These are phyloP conservation scores for Drosophila grimshawi DNA, from an alignment of 1,140 invertebrate genomes.

Conservation along the genomic window DNA sequence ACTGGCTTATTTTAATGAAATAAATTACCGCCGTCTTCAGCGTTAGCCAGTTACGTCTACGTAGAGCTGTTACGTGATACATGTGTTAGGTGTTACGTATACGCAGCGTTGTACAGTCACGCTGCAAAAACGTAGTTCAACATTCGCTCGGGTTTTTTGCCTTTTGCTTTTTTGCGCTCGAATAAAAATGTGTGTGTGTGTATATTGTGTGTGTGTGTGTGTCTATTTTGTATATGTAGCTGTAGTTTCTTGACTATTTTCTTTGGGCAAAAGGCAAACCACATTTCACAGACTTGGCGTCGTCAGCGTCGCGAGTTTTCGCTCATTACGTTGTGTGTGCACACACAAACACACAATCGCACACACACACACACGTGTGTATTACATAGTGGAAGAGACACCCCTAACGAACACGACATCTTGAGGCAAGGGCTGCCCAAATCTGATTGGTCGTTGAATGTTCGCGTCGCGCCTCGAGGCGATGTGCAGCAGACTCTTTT, in stretches of 20 bases:
- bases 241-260: slow-evolving; percentile 18
- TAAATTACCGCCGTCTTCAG: slow-evolving; percentile 31
- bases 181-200: no score
- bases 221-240: background rate
- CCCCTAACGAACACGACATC: background rate
- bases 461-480: no score
- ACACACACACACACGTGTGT: background rate
- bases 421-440: no score
- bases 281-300: slow-evolving; percentile 9
- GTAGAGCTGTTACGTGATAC: background rate
- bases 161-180: no score
- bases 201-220: no score
- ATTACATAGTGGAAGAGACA: slow-evolving; percentile 4
- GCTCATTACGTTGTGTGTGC: slow-evolving; percentile 42
- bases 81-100: slow-evolving; percentile 1
- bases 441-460: no score
- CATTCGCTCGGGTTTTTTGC: no score
- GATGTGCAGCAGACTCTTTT: no score
- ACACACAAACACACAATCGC: slow-evolving; percentile 1
- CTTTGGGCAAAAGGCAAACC: slow-evolving; percentile 22
- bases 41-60: background rate
- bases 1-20: slow-evolving; percentile 44
- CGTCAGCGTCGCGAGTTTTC: slow-evolving; percentile 43
- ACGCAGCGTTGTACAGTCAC: slow-evolving; percentile 4
- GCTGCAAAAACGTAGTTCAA: no score